These are phyloP conservation scores for Adineta ricciae DNA, from an alignment of 2,888 invertebrate species.

Conservation along the genomic window DNA sequence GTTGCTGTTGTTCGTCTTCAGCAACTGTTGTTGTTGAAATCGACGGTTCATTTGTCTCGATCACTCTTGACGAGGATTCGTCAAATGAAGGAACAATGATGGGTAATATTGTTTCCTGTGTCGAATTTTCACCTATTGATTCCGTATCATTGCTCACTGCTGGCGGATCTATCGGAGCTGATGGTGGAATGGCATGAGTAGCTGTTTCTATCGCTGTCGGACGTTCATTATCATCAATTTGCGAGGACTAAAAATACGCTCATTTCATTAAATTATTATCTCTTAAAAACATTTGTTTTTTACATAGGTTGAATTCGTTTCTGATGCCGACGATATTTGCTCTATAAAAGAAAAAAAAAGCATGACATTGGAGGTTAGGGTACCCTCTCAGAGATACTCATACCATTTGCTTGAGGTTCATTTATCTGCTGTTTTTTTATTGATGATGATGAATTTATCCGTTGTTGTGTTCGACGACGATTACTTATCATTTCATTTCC, in stretches of 20 bases:
- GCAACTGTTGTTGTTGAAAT: too few species aligned
- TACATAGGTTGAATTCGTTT: background rate
- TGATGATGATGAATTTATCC: background rate
- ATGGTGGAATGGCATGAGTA: background rate
- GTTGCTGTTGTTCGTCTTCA: background rate
- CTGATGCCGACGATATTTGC: background rate
- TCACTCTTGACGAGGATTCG: background rate
- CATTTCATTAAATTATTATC: too few species aligned
- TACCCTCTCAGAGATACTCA: background rate
- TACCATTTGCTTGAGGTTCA: background rate
- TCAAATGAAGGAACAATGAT: background rate
- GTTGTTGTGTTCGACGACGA: background rate
- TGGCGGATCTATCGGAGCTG: background rate
- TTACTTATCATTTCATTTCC: background rate
- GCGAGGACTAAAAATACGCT: background rate
- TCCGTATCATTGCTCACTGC: background rate
- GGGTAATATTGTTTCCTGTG: background rate
- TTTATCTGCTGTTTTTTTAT: background rate
- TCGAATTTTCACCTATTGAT: background rate
- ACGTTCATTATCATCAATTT: background rate
- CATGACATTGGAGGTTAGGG: too few species aligned
- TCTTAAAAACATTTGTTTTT: background rate
- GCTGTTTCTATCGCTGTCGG: constrained; percentile 1
- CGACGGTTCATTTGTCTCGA: too few species aligned
- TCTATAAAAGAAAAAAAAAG: background rate